Conservation (phyloP, 2,888 invertebrate genomes). For the Piscicola geometra region DNA sequence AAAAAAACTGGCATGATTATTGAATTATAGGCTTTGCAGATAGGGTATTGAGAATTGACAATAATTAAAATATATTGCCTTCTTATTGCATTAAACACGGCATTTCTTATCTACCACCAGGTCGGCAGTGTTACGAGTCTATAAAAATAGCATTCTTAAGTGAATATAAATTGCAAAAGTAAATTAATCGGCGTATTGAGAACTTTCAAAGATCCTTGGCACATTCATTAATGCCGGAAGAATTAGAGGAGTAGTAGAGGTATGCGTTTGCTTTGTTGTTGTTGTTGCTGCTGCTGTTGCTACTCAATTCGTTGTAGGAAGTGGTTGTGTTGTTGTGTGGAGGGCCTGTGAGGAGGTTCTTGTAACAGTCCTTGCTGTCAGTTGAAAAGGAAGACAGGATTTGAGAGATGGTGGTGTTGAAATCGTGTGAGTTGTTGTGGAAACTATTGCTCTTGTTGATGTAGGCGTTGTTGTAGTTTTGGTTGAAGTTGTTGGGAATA, state of each 20-base stretch:
- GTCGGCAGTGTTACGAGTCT: background rate
- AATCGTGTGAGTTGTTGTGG: background rate
- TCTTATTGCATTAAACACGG: background rate
- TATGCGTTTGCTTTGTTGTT: too few species aligned
- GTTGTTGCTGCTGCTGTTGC: too few species aligned
- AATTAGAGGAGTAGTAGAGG: background rate
- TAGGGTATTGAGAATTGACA: background rate
- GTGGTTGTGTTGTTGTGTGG: background rate
- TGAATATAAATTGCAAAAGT: background rate
- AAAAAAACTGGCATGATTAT: too few species aligned
- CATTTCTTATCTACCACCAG: background rate
- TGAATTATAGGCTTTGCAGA: too few species aligned
- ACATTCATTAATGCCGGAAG: background rate
- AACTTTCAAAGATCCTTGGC: background rate
- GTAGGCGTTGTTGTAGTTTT: too few species aligned
- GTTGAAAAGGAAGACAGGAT: background rate
- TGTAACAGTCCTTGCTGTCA: background rate
- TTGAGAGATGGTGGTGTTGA: background rate
- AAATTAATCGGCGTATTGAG: too few species aligned
- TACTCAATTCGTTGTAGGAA: too few species aligned
- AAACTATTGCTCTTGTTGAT: background rate
- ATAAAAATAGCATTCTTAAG: background rate
- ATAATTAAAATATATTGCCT: background rate
- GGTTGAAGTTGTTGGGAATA: background rate
- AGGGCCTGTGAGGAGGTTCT: background rate